Base-by-base conservation (phyloP, 2,113 vertebrate species). In the Lasiurus borealis region DNA sequence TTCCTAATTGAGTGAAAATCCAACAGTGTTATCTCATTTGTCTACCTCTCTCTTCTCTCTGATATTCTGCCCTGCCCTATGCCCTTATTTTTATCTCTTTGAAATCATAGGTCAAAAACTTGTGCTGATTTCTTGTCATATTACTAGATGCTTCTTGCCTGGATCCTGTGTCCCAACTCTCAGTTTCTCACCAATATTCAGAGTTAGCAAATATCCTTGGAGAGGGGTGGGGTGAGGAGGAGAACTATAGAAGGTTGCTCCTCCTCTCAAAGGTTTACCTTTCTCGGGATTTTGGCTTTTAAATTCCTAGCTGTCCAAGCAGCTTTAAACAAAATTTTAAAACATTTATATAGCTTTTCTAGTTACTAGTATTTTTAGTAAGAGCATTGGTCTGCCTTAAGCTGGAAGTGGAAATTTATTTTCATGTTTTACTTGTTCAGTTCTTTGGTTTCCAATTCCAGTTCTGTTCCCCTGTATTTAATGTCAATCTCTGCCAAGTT, bases 241-340 rank as follows among this genome's bases (percentile, higher is more conserved):
- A 21, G n/a, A 64, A 36, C 50, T 86, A 21, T 15, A 59, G 59
- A 75, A 68, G 6, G 15, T 80, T 86, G 19, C 3, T 54, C 85
- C 73, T 85, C 25, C 25, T 90, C 27, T 86, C 40, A 50, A 81
- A 11, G 3, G 27, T 76, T 14, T 52, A 27, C 50, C 73, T 71
- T 86, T 76, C 29, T 31, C 59, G 71, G 12, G 34, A 81, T 34
- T 93, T 85, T 62, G 59, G 75, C 44, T 50, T 93, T 93, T 90
- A n/a, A 64, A 57, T 90, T 44, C 3, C 21, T 62, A n/a, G 12
- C 75, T 76, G 8, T 25, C 36, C 81, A 68, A 93, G 66, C 27
- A 86, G 23, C 9, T 90, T 86, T 81, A 82, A 81, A 66, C 21
- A 62, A 69, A 82, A 69, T 8, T 75, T 93, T 82, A 31, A 34